phyloP scores from a whole-genome alignment of 2,888 invertebrate species.

The Drosophila pseudotalamancana region DNA sequence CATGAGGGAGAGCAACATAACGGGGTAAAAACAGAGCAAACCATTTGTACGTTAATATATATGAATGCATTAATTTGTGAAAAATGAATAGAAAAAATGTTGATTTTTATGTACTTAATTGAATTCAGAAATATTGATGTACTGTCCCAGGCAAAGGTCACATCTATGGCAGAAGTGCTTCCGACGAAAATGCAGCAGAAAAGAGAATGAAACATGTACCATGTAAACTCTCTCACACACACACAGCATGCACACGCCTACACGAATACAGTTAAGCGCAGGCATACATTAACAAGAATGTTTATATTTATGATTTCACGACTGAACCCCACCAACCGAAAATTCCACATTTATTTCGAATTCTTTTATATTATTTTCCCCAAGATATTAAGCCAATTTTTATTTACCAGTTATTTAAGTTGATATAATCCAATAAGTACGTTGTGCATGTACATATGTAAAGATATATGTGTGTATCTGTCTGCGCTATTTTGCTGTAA shows the following conservation, averaged over 20 bases:
- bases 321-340: slow-evolving; percentile 40
- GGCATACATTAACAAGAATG: slow-evolving; percentile 18
- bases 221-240: slow-evolving; percentile 22
- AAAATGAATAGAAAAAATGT: not conserved
- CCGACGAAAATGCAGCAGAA: slow-evolving; percentile 59
- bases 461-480: slow-evolving; percentile 39
- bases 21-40: slow-evolving; percentile 38
- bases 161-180: slow-evolving; percentile 43
- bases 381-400: slow-evolving; percentile 23
- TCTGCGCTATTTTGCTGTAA: slow-evolving; percentile 36
- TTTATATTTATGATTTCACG: slow-evolving; percentile 41
- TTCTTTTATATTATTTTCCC: too few species aligned
- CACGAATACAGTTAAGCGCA: slow-evolving; percentile 36
- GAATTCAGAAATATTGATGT: slow-evolving; percentile 32
- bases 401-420: slow-evolving; percentile 57
- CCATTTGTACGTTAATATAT: slow-evolving; percentile 10
- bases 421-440: slow-evolving; percentile 63
- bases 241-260: slow-evolving; percentile 42
- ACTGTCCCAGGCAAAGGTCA: slow-evolving; percentile 51
- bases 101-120: slow-evolving; percentile 3
- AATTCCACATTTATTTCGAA: too few species aligned
- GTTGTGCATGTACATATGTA: slow-evolving; percentile 30
- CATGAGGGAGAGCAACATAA: slow-evolving; percentile 11
- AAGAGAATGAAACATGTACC: slow-evolving; percentile 52
- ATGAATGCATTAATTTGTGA: not conserved